These are phyloP conservation scores for Murina feae DNA, from an alignment of 2,113 vertebrate genomes.

Conservation along the genomic window DNA sequence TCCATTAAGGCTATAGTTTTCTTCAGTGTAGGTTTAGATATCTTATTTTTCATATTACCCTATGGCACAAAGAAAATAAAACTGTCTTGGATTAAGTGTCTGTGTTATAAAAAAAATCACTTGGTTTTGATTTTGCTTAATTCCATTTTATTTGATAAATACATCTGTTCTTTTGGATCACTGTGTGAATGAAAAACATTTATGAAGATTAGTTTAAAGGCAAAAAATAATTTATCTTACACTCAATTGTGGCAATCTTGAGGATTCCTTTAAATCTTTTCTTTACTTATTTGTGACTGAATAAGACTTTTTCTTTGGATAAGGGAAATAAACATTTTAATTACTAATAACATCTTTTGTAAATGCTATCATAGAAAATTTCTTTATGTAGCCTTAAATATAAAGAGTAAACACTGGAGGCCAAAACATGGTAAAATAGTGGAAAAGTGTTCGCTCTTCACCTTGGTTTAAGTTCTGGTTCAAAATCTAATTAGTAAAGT, in stretches of 20 bases:
- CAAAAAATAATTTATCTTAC: background rate
- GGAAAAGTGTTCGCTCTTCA: background rate
- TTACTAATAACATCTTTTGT: background rate
- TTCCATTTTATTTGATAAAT: slow-evolving; percentile 19
- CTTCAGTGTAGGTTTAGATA: slow-evolving; percentile 73
- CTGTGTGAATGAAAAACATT: background rate
- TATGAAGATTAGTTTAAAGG: background rate
- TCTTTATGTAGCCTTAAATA: background rate
- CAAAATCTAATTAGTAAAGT: background rate
- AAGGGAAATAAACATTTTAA: background rate
- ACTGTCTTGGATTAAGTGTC: background rate
- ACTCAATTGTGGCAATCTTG: background rate
- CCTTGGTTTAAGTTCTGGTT: background rate
- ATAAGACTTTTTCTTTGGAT: background rate
- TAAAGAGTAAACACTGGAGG: background rate
- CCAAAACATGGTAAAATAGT: background rate
- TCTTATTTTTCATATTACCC: slow-evolving; percentile 73
- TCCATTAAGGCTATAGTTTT: slow-evolving; percentile 78
- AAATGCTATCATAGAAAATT: background rate
- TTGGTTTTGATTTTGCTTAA: slow-evolving; percentile 32
- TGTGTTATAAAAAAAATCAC: background rate
- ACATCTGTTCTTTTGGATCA: background rate
- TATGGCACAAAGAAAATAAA: slow-evolving; percentile 65
- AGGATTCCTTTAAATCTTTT: background rate
- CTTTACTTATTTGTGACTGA: background rate